phyloP scores from a whole-genome alignment of 2,113 vertebrate genomes.

The Oenanthe oenanthe region DNA sequence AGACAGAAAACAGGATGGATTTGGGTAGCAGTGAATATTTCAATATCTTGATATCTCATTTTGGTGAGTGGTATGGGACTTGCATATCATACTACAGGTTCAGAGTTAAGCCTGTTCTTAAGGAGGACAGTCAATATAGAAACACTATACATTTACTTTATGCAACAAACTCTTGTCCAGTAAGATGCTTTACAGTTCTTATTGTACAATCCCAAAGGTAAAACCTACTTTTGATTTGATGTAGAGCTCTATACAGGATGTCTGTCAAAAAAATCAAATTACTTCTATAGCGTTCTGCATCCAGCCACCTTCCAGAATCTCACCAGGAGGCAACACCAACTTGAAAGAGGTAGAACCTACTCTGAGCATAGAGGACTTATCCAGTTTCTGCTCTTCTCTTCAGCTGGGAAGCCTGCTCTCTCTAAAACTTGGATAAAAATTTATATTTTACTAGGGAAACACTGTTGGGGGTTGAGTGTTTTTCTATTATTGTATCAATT shows the following conservation, averaged over 20 bases:
- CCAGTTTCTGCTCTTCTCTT: neutral
- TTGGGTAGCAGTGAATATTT: neutral
- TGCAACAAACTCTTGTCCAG: neutral
- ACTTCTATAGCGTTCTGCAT: neutral
- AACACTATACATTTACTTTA: neutral
- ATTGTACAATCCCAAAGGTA: neutral
- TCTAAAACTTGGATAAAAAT: neutral
- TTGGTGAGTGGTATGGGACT: neutral
- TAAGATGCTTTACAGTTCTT: neutral
- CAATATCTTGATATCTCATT: neutral
- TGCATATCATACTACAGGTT: neutral
- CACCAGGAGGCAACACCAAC: neutral
- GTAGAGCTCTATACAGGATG: neutral
- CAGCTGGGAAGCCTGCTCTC: neutral
- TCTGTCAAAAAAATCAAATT: neutral
- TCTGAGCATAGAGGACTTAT: fast-evolving
- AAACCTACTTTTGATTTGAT: neutral
- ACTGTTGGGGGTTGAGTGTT: neutral
- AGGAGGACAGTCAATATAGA: neutral
- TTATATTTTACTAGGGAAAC: neutral
- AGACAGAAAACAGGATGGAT: neutral
- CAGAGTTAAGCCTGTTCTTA: neutral
- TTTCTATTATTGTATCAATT: too few relatives aligned
- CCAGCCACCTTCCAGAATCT: neutral
- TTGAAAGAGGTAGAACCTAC: neutral